Conservation (phyloP, 2,797 vertebrate species). For the Carcharodon carcharias region DNA sequence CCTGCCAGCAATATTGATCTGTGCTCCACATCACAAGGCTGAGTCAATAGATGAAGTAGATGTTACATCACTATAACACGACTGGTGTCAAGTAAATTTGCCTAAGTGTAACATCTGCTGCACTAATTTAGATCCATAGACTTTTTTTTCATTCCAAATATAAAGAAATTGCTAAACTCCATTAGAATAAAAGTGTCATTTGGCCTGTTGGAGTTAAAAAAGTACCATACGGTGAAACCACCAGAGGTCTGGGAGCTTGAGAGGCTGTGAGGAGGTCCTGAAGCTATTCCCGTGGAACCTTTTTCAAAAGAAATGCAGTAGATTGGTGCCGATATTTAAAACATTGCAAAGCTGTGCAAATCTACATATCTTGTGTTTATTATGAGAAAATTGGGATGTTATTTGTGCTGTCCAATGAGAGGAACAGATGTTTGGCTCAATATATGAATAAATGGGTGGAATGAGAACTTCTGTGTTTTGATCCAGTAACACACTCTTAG, state of each 20-base stretch:
- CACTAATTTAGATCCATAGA: neutral
- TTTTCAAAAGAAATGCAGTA: neutral
- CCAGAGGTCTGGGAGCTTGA: neutral
- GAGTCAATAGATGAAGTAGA: neutral
- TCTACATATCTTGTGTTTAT: neutral
- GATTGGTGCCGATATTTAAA: slow-evolving; percentile 23
- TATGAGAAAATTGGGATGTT: neutral
- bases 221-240: neutral
- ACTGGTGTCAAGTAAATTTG: neutral
- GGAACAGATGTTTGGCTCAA: neutral
- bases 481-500: neutral
- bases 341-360: neutral
- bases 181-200: neutral
- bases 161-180: neutral
- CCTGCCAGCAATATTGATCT: neutral
- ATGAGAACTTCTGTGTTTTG: neutral
- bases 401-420: neutral
- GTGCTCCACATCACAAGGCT: neutral
- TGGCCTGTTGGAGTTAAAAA: neutral
- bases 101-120: neutral
- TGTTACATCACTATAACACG: too few species aligned
- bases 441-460: neutral
- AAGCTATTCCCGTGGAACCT: too few species aligned
- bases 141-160: neutral
- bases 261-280: neutral